These are phyloP conservation scores for Scolopax bukidnonensis DNA, from an alignment of 2,797 vertebrate genomes.

Conservation along the genomic window DNA sequence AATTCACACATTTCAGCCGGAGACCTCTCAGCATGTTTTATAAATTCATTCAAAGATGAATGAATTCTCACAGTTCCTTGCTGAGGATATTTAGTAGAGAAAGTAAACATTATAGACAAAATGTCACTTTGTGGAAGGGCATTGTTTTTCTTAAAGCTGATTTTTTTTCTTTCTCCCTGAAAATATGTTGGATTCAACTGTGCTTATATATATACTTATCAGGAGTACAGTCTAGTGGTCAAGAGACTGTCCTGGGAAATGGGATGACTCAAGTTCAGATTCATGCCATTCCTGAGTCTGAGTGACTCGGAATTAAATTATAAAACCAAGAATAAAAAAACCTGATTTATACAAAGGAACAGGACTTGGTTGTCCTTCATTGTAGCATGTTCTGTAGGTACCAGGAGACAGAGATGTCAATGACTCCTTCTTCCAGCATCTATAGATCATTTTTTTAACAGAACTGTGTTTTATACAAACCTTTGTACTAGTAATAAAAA, in stretches of 20 bases:
- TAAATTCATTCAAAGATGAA: conserved; percentile 49
- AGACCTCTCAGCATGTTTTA: conserved; percentile 20
- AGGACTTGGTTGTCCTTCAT: background rate
- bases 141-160: background rate
- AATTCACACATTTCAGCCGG: background rate
- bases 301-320: background rate
- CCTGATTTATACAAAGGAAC: background rate
- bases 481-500: background rate
- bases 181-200: background rate
- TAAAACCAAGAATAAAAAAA: background rate
- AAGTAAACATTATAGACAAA: conserved; percentile 35
- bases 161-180: background rate
- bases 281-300: accelerated
- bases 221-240: background rate
- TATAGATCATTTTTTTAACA: background rate
- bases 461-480: background rate
- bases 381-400: background rate
- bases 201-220: background rate
- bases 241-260: background rate
- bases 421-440: background rate
- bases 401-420: background rate
- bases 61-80: conserved; percentile 29
- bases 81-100: conserved; percentile 16
- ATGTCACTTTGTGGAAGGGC: background rate
- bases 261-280: background rate